Evolutionary conservation across 2,888 invertebrate species (phyloP).

Genomic region (Xestia sexstrigata): DNA sequence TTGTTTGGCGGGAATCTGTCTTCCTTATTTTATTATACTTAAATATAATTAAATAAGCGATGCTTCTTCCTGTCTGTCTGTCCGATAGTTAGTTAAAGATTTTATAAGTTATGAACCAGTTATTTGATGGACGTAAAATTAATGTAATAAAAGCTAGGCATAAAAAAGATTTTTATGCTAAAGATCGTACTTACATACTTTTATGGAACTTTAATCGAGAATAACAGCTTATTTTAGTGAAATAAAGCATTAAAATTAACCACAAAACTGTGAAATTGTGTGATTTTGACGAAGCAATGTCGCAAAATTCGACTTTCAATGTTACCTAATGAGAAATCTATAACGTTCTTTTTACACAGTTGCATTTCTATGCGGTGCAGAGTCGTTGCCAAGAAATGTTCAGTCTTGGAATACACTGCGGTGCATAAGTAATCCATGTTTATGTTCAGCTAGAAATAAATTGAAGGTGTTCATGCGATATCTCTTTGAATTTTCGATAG

Average conservation of each 20-base stretch:
- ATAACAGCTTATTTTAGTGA: neutral
- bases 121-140: neutral
- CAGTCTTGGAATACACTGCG: constrained; percentile 4
- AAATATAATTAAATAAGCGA: neutral
- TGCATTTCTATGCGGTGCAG: neutral
- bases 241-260: neutral
- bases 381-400: constrained; percentile 18
- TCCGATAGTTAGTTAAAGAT: neutral
- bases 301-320: neutral
- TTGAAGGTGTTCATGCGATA: neutral
- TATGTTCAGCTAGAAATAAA: constrained; percentile 14
- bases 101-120: neutral
- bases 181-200: neutral
- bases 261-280: no score
- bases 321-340: neutral
- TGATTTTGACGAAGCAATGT: neutral
- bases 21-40: constrained; percentile 19
- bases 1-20: neutral
- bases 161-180: neutral
- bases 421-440: constrained; percentile 13
- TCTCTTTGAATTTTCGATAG: neutral
- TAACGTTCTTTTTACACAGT: neutral
- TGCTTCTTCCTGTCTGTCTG: neutral
- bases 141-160: neutral
- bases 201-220: neutral